Base-by-base conservation (phyloP, 2,113 vertebrate genomes). In the Lota lota region DNA sequence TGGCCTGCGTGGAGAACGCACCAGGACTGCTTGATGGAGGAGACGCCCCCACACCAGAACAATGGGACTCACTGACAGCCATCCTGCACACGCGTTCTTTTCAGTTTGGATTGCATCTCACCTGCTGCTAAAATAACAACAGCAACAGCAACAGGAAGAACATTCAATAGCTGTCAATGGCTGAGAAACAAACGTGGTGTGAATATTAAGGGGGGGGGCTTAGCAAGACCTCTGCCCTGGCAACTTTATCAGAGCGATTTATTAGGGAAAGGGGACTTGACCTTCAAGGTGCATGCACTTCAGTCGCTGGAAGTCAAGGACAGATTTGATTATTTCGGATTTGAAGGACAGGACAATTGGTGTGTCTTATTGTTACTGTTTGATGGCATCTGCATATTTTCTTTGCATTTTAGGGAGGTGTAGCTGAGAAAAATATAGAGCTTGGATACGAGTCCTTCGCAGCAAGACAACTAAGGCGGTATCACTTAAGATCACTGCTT, bases 261-360 rank as follows among this genome's bases (percentile, higher is more conserved):
- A 82, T 85, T 83, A 80, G 74, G 79, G 63, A 74, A 47, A 75
- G 21, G 28, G 72, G 72, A 85, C 88, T 88, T 89, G 85, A 90
- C 89, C 88, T 90, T 89, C 86, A 89, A 75, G 74, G 79, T 86
- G 77, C 64, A 75, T 69, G 74, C 76, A 81, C 77, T 79, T 84
- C 73, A 81, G 78, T 78, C 86, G 81, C 88, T 76, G 75, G 57
- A 28, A 82, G 85, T 84, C 74, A 80, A 79, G 83, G 75, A 87
- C 68, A 75, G 63, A 82, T 88, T 85, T 85, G 67, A 67, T 84
- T 73, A 79, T 85, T 72, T 81, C 72, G 85, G 84, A 89, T 85
- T 85, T 78, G 73, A 82, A 67, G 67, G 66, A 72, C 73, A 63
- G 15, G 63, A 71, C 77, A 86, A 86, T 82, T 81, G 86, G 84